phyloP scores from a whole-genome alignment of 2,113 vertebrate genomes.

The Gallinago undulata region DNA sequence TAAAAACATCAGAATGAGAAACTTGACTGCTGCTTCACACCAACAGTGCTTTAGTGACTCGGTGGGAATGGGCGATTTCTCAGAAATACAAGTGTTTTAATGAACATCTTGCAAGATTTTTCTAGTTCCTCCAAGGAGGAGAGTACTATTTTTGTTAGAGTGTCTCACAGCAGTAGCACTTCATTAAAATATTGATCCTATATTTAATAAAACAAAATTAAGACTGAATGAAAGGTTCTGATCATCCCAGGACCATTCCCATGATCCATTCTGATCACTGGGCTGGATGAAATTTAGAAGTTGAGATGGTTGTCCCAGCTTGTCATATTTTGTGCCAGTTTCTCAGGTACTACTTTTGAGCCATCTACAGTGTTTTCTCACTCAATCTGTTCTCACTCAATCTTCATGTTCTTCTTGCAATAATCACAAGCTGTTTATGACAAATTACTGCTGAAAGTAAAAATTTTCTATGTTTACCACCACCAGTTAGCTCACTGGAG shows the following conservation, averaged over 20 bases:
- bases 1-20: not conserved
- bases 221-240: not conserved
- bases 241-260: not conserved
- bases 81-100: not conserved
- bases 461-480: conserved; percentile 44
- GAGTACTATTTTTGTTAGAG: not conserved
- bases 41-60: not conserved
- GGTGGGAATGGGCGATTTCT: not conserved
- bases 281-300: not conserved
- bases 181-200: not conserved
- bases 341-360: conserved; percentile 61
- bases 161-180: not conserved
- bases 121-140: not conserved
- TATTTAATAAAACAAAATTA: not conserved
- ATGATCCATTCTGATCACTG: not conserved
- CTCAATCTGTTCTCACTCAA: conserved; percentile 62
- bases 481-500: not conserved
- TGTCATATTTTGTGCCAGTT: conserved; percentile 27
- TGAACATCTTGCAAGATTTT: not conserved
- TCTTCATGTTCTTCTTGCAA: conserved; percentile 39
- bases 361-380: conserved; percentile 47
- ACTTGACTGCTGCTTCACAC: not conserved
- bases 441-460: conserved; percentile 35
- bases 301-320: conserved; percentile 7
- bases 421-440: conserved; percentile 59